Evolutionary conservation across 53 echinoderm and acorn worm species (phyloP).

Genomic region (Echinometra lucunter): DNA sequence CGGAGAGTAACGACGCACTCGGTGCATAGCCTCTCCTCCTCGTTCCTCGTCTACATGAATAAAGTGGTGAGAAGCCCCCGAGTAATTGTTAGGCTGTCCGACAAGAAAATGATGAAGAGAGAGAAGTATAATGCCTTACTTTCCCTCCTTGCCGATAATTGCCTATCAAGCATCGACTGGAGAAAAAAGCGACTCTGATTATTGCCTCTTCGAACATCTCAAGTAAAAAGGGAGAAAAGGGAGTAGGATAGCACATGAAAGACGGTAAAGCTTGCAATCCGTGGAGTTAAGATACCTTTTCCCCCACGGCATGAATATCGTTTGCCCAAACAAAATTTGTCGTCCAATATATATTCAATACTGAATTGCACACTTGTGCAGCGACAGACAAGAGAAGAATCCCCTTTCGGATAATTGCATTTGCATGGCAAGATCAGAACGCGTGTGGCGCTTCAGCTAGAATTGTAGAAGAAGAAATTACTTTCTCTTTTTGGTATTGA

Average conservation of each 20-base stretch:
- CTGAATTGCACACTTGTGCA: constrained; percentile 66
- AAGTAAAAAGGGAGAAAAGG: constrained; percentile 2
- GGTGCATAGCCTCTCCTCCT: not conserved
- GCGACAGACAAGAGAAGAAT: constrained; percentile 48
- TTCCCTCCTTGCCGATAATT: constrained; percentile 51
- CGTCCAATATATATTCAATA: constrained; percentile 69
- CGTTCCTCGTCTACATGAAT: constrained; percentile 22
- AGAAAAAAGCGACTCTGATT: constrained; percentile 3
- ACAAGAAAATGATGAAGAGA: constrained; percentile 44
- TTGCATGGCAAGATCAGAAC: constrained; percentile 53
- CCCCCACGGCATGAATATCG: constrained; percentile 63
- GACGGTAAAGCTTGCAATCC: constrained; percentile 20
- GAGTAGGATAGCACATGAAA: constrained; percentile 27
- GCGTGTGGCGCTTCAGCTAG: constrained; percentile 38
- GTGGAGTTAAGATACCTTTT: constrained; percentile 59
- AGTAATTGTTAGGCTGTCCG: constrained; percentile 58
- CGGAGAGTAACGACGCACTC: constrained; percentile 14
- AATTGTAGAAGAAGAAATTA: not conserved
- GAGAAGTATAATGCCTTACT: constrained; percentile 29
- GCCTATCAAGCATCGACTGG: constrained; percentile 47
- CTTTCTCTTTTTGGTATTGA: not conserved
- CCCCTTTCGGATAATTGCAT: constrained; percentile 64
- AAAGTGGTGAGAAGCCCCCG: constrained; percentile 42
- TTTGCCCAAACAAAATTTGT: constrained; percentile 70
- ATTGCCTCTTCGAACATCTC: constrained; percentile 51